Percentiles rank a stretch among this genome's conserved stretches.
These are phyloP conservation scores for Urosaurus nigricauda DNA, from an alignment of 2,797 vertebrate genomes.

Conservation along the genomic window DNA sequence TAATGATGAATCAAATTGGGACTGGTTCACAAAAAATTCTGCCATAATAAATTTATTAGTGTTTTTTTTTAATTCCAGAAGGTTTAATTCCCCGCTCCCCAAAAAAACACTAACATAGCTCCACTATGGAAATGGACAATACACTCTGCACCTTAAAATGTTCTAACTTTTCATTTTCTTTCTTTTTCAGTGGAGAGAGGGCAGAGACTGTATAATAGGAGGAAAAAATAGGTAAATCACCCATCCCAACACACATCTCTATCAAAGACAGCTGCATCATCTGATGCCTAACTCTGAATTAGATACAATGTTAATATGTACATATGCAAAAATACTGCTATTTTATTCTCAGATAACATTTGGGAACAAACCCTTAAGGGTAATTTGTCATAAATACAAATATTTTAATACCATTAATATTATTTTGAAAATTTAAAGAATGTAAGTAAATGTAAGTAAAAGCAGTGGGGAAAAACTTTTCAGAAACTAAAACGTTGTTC, in stretches of 20 bases:
- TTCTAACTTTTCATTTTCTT: not conserved
- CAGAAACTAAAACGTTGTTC: not conserved
- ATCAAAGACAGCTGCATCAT: not conserved
- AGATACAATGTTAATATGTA: not conserved
- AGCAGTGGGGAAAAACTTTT: not conserved
- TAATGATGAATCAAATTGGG: not conserved
- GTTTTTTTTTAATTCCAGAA: not conserved
- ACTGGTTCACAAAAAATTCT: not conserved
- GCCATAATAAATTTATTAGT: not conserved
- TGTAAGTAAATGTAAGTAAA: not conserved
- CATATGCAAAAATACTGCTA: not conserved
- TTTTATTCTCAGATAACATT: not conserved
- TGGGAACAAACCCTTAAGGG: not conserved
- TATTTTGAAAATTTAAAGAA: slow-evolving; percentile 4
- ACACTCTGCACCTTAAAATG: not conserved
- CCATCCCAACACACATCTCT: not conserved
- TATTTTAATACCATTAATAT: slow-evolving; percentile 10
- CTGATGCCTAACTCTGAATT: not conserved
- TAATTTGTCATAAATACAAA: not conserved
- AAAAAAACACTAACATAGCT: not conserved
- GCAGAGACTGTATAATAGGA: not conserved
- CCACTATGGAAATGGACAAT: not conserved
- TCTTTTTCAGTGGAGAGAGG: not conserved
- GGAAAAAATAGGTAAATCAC: not conserved
- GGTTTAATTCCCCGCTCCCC: not conserved